These are phyloP conservation scores for Anneissia japonica DNA, from an alignment of 35 echinoderm and acorn worm species.

Conservation along the genomic window DNA sequence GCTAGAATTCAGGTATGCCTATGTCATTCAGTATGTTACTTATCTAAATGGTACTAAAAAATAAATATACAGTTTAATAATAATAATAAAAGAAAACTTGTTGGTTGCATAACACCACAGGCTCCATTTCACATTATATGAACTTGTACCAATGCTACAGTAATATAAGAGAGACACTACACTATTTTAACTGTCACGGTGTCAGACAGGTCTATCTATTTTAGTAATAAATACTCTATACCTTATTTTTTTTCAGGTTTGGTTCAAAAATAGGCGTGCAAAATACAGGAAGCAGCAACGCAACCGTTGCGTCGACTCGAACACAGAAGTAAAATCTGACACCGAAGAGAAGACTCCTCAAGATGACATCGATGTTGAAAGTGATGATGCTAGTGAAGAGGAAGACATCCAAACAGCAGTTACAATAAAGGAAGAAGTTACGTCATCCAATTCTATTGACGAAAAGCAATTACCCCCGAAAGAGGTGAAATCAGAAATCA, in stretches of 20 bases:
- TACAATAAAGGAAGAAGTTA: background rate
- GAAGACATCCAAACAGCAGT: background rate
- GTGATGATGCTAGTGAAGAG: conserved; percentile 39
- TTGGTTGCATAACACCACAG: no score
- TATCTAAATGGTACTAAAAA: no score
- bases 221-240: no score
- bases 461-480: background rate
- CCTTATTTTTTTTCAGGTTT: conserved; percentile 60
- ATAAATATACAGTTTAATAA: no score
- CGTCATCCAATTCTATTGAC: background rate
- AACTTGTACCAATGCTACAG: no score
- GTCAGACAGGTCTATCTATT: no score
- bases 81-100: no score
- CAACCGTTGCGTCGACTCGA: conserved; percentile 71
- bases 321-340: conserved; percentile 32
- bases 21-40: no score
- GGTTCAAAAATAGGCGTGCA: conserved; percentile 98
- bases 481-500: conserved; percentile 4
- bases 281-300: conserved; percentile 95
- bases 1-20: conserved; percentile 1
- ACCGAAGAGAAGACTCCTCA: conserved; percentile 19
- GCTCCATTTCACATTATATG: no score
- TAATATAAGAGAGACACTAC: no score
- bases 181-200: no score
- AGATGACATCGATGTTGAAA: conserved; percentile 29